Base-by-base conservation (phyloP, 2,888 invertebrate genomes). In the Chrysolina oricalcia region DNA sequence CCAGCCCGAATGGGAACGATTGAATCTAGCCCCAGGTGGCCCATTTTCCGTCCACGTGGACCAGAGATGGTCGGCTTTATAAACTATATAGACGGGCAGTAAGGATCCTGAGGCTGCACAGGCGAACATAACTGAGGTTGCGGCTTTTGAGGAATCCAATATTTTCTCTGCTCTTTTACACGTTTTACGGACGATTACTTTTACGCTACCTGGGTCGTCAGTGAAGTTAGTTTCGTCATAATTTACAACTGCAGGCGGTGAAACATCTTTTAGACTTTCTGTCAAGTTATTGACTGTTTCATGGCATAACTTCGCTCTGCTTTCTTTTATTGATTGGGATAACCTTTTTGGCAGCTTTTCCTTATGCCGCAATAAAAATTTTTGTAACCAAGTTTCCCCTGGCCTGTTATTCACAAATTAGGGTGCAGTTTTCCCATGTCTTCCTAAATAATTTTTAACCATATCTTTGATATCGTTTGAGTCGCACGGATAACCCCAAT, bases 211-310 rank as follows among this genome's bases (percentile, higher is more conserved):
- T 19, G 76, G 78, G 70, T 79, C 79, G 59, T 78, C 75, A 11
- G 73, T 76, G 50, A 81, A 75, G 63, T 78, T 78, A 17, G 78
- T 79, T 50, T 79, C 78, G 43, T 76, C 78, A 59, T 80, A 78
- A 64, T 78, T 76, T 27, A 78, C 62, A 70, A 73, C 27, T 13
- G 62, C 67, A 41, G 19, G 2, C 21, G 70, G 67, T 41, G 53
- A 35, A 23, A 73, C 35, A 8, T 35, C 8, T 35, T 35, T 8
- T 6, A 35, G 4, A 35, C 8, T 35, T 35, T 8, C 35, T 3
- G 35, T 8, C 35, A 35, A 8, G 35, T 35, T 35, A 35, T 35
- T 35, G 4, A 35, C 8, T 3, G 8, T 35, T 0, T 35, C 35
- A 35, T 35, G 8, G 8, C 8, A 6, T 6, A 35, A 4, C 8